Evolutionary conservation across 2,888 invertebrate genomes (phyloP), one percentile per base, ranked within the genome.

Genomic region (Melieria picta): DNA sequence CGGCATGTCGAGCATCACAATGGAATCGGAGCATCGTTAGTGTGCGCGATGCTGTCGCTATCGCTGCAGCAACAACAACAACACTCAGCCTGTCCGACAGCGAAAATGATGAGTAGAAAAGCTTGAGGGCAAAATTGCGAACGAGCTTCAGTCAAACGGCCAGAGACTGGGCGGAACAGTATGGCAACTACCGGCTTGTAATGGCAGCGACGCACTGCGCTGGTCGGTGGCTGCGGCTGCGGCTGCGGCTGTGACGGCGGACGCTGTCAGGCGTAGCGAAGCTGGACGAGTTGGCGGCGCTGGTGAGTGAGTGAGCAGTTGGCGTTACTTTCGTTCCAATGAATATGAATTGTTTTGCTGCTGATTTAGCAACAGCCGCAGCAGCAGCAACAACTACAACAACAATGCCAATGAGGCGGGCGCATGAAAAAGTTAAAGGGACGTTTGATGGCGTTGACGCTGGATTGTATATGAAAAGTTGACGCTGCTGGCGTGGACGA

Each of bases 341-440:
- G 74, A 72, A 72, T 71, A 69, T 74, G 72, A 75, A 75, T 75
- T 75, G 76, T 71, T 72, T 73, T 70, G 69, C 71, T 72, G 57
- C 30, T 68, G 61, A 68, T 68, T 66, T 66, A 58, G 48, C 48
- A 42, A 13, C 55, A 52, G 42, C 11, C 48, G n/a, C 30, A 48
- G 16, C 30, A 52, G 52, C 48, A 67, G 7, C 30, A 9, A 67
- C 43, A 60, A 7, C 46, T 5, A 55, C 45, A n/a, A 45, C 10
- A n/a, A 16, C 62, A 47, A 13, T 5, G 7, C 46, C 42, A 55
- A 48, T 9, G 55, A 55, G 43, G n/a, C 4, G 30, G 13, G 13
- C 45, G 65, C 45, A 13, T 43, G 65, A 56, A 45, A 65, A 30
- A 60, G 43, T 30, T 30, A 30, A 30, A 30, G 30, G 30, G 30